Evolutionary conservation across 2,797 vertebrate genomes (phyloP).

Genomic region (Myripristis jacobus): DNA sequence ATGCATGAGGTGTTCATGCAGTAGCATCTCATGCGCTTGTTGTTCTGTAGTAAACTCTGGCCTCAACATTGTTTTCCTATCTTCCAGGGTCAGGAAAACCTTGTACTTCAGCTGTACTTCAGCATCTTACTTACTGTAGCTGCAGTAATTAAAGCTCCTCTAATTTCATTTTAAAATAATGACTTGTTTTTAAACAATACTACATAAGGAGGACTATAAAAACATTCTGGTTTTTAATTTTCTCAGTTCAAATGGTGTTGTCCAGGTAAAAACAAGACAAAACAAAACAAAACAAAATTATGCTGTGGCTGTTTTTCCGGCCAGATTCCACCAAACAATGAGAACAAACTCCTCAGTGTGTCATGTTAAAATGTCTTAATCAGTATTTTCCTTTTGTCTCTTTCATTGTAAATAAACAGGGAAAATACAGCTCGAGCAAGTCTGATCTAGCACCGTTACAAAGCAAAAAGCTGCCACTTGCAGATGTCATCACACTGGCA

Average conservation of each 20-base stretch:
- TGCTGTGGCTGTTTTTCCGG: too few species aligned
- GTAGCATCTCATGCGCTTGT: too few species aligned
- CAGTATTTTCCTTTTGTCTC: not conserved
- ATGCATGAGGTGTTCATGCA: too few species aligned
- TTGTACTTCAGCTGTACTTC: constrained; percentile 1
- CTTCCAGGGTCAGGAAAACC: constrained; percentile 1
- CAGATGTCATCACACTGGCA: not conserved
- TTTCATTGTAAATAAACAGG: not conserved
- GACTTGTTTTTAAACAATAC: too few species aligned
- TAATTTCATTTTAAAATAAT: too few species aligned
- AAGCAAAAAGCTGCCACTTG: not conserved
- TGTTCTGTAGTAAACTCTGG: not conserved
- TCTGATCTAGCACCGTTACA: not conserved
- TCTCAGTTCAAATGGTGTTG: not conserved
- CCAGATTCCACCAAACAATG: not conserved
- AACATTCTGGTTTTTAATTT: too few species aligned
- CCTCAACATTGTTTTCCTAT: constrained; percentile 5
- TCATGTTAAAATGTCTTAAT: not conserved
- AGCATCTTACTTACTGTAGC: too few species aligned
- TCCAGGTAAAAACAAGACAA: not conserved
- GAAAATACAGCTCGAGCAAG: not conserved
- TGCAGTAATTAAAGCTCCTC: too few species aligned
- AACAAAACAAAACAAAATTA: not conserved
- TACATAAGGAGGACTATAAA: too few species aligned
- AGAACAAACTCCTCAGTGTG: not conserved